Conservation (phyloP, 2,888 invertebrate genomes). For the Antitype chi region DNA sequence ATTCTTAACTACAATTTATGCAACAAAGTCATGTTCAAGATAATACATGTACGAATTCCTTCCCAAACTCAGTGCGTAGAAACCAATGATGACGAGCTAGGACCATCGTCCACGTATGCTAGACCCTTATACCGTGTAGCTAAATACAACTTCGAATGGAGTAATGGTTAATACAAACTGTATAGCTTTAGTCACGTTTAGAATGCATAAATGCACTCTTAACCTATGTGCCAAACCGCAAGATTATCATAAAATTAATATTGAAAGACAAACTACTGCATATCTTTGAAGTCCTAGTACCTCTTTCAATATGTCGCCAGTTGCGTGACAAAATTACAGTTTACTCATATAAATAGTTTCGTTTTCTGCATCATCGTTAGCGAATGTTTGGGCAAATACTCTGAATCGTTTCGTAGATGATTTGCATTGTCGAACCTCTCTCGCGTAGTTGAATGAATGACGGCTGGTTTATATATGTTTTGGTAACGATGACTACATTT, state of each 20-base stretch:
- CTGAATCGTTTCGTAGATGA: slow-evolving; percentile 11
- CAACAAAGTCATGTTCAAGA: not conserved
- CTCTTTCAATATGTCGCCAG: slow-evolving; percentile 15
- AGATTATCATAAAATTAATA: slow-evolving; percentile 53
- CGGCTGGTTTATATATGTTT: slow-evolving; percentile 1
- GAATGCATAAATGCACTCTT: slow-evolving; percentile 8
- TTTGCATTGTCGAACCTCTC: slow-evolving; percentile 39
- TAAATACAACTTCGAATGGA: not conserved
- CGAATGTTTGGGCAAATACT: slow-evolving; percentile 39
- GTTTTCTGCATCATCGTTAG: slow-evolving; percentile 38
- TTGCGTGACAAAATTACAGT: slow-evolving; percentile 31
- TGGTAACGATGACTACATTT: slow-evolving; percentile 42
- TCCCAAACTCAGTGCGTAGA: not conserved
- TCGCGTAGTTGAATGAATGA: slow-evolving; percentile 41
- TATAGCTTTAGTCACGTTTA: slow-evolving; percentile 9
- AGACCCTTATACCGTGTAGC: not conserved
- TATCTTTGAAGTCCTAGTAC: slow-evolving; percentile 33
- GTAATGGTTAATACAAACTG: not conserved
- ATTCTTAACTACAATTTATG: not conserved
- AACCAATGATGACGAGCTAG: not conserved
- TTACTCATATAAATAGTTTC: slow-evolving; percentile 24
- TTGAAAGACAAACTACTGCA: slow-evolving; percentile 27
- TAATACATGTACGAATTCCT: too few species aligned
- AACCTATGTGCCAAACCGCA: slow-evolving; percentile 47
- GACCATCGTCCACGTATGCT: not conserved